Conservation (phyloP, 1,140 invertebrate species). For the Scaptomyza hsui region DNA sequence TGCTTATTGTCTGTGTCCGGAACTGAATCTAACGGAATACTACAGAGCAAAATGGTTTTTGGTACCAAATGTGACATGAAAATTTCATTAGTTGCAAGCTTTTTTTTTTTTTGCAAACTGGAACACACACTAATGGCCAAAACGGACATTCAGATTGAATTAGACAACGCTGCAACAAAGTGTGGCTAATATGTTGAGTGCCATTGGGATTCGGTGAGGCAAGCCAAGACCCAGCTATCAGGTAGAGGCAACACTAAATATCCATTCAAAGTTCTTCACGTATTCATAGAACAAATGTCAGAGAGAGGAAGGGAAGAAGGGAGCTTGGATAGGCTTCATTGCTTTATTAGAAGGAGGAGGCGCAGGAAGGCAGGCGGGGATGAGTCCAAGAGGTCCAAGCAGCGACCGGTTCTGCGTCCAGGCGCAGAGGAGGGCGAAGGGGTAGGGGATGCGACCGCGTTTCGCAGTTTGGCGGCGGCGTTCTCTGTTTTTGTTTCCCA, state of each 20-base stretch:
- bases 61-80: slow-evolving; percentile 68
- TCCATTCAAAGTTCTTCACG: slow-evolving; percentile 44
- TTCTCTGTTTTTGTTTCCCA: slow-evolving; percentile 72
- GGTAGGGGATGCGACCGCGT: slow-evolving; percentile 25
- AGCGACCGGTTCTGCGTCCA: slow-evolving; percentile 54
- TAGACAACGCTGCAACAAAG: slow-evolving; percentile 55
- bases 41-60: slow-evolving; percentile 56
- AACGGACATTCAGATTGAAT: slow-evolving; percentile 77
- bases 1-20: slow-evolving; percentile 40
- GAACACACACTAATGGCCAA: slow-evolving; percentile 48
- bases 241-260: slow-evolving; percentile 7
- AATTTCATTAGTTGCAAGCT: slow-evolving; percentile 67
- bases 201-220: not conserved
- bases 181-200: slow-evolving; percentile 35
- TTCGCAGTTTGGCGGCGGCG: slow-evolving; percentile 22
- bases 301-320: not conserved
- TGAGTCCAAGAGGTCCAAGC: slow-evolving; percentile 14
- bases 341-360: slow-evolving; percentile 66
- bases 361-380: slow-evolving; percentile 28
- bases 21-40: slow-evolving; percentile 43
- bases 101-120: slow-evolving; percentile 15
- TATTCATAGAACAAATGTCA: slow-evolving; percentile 60
- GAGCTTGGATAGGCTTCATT: slow-evolving; percentile 22
- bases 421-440: not conserved
- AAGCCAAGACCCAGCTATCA: not conserved